phyloP scores from a whole-genome alignment of 2,888 invertebrate genomes.

The Pheosia gnoma region DNA sequence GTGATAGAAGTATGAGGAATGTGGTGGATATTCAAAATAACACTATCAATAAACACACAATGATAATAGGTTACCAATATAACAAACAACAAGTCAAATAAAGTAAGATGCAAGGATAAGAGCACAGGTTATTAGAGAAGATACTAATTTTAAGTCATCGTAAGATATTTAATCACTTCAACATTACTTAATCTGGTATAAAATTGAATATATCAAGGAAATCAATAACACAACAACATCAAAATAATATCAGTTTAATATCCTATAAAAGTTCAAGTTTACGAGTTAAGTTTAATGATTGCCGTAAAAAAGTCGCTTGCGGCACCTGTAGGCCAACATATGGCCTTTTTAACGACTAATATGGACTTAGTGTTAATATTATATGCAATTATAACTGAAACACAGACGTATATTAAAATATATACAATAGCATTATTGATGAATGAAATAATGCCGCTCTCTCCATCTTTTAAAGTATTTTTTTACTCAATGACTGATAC shows the following conservation, averaged over 20 bases:
- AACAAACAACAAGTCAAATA: background rate
- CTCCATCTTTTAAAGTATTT: no score
- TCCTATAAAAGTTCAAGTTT: constrained; percentile 42
- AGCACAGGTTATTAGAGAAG: no score
- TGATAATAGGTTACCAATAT: background rate
- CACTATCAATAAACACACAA: background rate
- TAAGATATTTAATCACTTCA: no score
- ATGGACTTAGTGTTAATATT: constrained; percentile 11
- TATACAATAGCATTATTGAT: background rate
- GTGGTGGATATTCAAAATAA: background rate
- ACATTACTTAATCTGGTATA: no score
- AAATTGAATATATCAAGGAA: background rate
- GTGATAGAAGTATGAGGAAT: no score
- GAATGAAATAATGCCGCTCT: no score
- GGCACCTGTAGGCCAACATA: constrained; percentile 29
- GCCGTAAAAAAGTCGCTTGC: constrained; percentile 14
- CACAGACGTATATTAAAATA: background rate
- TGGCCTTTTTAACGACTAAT: constrained; percentile 31
- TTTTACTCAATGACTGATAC: background rate
- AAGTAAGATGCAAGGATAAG: no score
- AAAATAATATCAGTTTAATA: background rate
- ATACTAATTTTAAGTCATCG: no score
- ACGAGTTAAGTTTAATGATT: constrained; percentile 26
- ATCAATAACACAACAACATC: background rate
- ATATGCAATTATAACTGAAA: background rate